Evolutionary conservation across 2,113 vertebrate species (phyloP).

Genomic region (Holacanthus passer): DNA sequence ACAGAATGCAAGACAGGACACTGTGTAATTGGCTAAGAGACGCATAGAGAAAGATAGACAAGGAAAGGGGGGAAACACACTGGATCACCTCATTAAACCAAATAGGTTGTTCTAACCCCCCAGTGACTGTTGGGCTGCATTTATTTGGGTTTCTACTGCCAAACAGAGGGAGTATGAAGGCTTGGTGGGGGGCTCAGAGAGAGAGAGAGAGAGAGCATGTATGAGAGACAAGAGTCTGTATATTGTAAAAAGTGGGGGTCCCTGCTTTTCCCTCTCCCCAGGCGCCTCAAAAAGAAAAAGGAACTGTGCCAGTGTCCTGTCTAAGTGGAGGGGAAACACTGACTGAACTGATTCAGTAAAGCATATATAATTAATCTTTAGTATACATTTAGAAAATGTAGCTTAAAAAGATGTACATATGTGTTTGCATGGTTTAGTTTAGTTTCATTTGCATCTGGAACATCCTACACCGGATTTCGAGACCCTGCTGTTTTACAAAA

Average conservation of each 20-base stretch:
- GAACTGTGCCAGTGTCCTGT: slow-evolving; percentile 2
- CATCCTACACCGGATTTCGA: neutral
- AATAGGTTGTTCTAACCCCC: slow-evolving; percentile 71
- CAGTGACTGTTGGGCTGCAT: slow-evolving; percentile 70
- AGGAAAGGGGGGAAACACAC: slow-evolving; percentile 76
- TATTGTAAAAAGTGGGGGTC: slow-evolving; percentile 33
- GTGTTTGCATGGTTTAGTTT: neutral
- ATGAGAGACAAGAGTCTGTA: slow-evolving; percentile 27
- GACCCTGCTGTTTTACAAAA: neutral
- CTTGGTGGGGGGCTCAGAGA: slow-evolving; percentile 15
- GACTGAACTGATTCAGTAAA: neutral
- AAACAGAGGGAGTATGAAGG: slow-evolving; percentile 50
- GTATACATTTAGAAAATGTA: neutral
- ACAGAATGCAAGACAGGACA: slow-evolving; percentile 82
- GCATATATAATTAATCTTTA: neutral
- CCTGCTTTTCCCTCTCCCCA: slow-evolving; percentile 6
- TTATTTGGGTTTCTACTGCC: slow-evolving; percentile 81
- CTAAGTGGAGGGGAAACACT: slow-evolving; percentile 7
- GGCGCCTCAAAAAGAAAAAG: slow-evolving; percentile 44
- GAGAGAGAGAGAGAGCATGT: slow-evolving; percentile 5
- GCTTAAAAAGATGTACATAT: neutral
- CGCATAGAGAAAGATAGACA: slow-evolving; percentile 58
- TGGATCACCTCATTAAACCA: slow-evolving; percentile 81
- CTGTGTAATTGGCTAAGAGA: slow-evolving; percentile 87
- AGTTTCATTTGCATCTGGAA: neutral